Conservation (phyloP, 2,797 vertebrate genomes). For the Myripristis murdjan region DNA sequence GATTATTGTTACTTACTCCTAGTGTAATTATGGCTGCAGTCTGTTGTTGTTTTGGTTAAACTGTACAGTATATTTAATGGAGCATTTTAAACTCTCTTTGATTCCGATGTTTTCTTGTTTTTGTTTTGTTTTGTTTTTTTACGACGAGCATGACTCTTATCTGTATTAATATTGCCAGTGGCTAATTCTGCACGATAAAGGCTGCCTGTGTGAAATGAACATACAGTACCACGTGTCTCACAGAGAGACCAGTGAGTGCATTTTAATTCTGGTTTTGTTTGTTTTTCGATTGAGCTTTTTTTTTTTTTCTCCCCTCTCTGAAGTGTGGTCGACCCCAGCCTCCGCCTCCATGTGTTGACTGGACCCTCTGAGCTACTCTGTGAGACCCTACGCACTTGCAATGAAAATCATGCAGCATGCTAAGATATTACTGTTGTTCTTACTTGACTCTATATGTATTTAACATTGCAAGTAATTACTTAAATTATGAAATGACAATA, state of each 20-base stretch:
- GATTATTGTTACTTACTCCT: conserved; percentile 56
- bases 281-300: background rate
- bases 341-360: conserved; percentile 41
- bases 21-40: conserved; percentile 63
- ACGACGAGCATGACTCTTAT: conserved; percentile 77
- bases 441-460: conserved; percentile 71
- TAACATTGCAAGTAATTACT: conserved; percentile 76
- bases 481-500: conserved; percentile 59
- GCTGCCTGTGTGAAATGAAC: conserved; percentile 63
- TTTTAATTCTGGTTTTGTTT: conserved; percentile 50
- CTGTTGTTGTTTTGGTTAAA: conserved; percentile 71
- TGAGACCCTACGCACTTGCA: conserved; percentile 35
- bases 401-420: conserved; percentile 78
- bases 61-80: conserved; percentile 81
- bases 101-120: conserved; percentile 50
- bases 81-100: conserved; percentile 58
- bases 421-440: conserved; percentile 67
- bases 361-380: conserved; percentile 41
- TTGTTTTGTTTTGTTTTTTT: too few species aligned
- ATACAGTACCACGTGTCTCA: conserved; percentile 39
- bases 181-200: conserved; percentile 73
- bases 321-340: conserved; percentile 51
- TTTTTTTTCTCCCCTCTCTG: conserved; percentile 42
- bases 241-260: conserved; percentile 41
- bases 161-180: conserved; percentile 58